phyloP scores from a whole-genome alignment of 2,113 vertebrate species.

The Indicator maculatus region DNA sequence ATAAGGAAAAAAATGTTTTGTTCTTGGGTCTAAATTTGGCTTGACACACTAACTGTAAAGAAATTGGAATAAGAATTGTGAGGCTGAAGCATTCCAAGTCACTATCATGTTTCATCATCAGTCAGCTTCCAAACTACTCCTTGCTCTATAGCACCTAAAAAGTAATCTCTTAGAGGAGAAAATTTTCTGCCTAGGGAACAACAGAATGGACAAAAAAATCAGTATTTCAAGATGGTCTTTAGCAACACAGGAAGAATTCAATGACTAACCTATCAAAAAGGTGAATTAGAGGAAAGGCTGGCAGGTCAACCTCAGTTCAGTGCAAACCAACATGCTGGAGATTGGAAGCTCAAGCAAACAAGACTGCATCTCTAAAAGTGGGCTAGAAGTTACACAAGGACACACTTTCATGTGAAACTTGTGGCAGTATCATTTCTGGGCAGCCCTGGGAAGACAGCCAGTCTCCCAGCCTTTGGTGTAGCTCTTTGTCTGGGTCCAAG shows the following conservation, averaged over 20 bases:
- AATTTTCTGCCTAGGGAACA: background rate
- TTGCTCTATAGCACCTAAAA: background rate
- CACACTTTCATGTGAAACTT: rapidly evolving
- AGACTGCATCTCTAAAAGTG: background rate
- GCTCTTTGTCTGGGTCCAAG: background rate
- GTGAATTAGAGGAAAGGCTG: background rate
- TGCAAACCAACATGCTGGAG: background rate
- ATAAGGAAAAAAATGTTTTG: background rate
- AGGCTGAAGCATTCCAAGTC: background rate
- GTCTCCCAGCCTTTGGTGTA: background rate
- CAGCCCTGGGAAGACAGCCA: background rate
- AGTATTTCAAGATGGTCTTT: background rate
- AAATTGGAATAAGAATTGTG: background rate
- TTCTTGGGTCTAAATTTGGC: background rate
- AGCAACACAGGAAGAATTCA: background rate
- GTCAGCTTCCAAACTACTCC: background rate
- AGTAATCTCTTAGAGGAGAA: background rate
- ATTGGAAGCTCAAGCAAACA: background rate
- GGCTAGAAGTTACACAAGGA: background rate
- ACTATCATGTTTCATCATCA: background rate
- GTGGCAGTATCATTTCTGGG: background rate
- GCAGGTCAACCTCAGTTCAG: background rate
- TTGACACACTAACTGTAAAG: background rate
- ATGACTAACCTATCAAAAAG: background rate
- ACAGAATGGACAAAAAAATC: background rate